These are phyloP conservation scores for Camptogramma bilineatum DNA, from an alignment of 2,888 invertebrate genomes.

Conservation along the genomic window DNA sequence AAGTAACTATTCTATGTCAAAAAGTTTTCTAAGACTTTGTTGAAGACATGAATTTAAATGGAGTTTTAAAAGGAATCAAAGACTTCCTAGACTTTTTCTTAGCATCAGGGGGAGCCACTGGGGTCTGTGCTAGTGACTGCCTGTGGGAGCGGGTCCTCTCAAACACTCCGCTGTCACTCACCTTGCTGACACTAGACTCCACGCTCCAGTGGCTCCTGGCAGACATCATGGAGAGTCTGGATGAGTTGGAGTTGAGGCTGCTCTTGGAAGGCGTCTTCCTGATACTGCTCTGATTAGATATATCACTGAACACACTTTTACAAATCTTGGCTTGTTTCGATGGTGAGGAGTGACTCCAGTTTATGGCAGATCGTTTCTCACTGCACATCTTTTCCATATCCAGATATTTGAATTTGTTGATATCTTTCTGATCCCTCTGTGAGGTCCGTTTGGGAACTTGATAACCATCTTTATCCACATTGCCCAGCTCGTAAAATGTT, in stretches of 20 bases:
- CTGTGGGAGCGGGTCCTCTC: slow-evolving; percentile 58
- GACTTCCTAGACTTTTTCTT: slow-evolving; percentile 78
- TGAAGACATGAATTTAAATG: slow-evolving; percentile 78
- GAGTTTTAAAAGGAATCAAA: slow-evolving; percentile 78
- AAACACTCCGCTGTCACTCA: slow-evolving; percentile 58
- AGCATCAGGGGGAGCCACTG: slow-evolving; percentile 58
- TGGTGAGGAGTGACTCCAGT: slow-evolving; percentile 73
- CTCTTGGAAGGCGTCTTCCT: slow-evolving; percentile 76
- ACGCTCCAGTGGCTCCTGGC: slow-evolving; percentile 66
- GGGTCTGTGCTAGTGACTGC: slow-evolving; percentile 61
- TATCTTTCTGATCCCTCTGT: slow-evolving; percentile 57
- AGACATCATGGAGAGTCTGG: slow-evolving; percentile 64
- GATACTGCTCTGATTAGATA: slow-evolving; percentile 65
- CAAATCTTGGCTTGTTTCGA: slow-evolving; percentile 71
- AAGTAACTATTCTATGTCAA: slow-evolving; percentile 17
- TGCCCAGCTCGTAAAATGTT: slow-evolving; percentile 79
- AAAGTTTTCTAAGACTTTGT: slow-evolving; percentile 60
- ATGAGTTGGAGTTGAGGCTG: slow-evolving; percentile 69
- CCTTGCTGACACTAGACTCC: slow-evolving; percentile 59
- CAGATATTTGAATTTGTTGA: slow-evolving; percentile 78
- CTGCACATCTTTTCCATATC: slow-evolving; percentile 68
- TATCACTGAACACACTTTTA: slow-evolving; percentile 65
- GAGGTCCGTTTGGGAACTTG: slow-evolving; percentile 56
- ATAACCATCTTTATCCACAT: slow-evolving; percentile 60
- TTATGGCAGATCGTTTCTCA: slow-evolving; percentile 69